phyloP scores from a whole-genome alignment of 1,140 invertebrate species.

The Meloidogyne hapla region DNA sequence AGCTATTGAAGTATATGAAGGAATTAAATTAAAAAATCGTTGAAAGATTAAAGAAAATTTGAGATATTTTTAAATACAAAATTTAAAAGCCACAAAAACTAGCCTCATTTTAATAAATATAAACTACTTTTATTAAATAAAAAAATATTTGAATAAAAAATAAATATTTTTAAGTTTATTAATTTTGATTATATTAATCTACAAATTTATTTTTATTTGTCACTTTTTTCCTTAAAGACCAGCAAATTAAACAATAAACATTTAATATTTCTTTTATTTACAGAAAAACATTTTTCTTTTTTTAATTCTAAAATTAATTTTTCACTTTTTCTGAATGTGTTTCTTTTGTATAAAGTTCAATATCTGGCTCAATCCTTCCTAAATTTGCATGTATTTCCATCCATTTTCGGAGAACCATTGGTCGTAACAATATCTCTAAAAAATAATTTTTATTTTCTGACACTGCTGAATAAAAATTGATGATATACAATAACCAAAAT shows the following conservation, averaged over 20 bases:
- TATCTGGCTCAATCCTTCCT: conserved; percentile 24
- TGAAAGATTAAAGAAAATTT: conserved; percentile 1
- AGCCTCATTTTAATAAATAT: background rate
- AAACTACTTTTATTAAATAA: too few species aligned
- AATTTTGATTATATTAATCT: too few species aligned
- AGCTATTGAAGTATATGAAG: conserved; percentile 26
- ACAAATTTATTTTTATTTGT: too few species aligned
- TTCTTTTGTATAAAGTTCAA: conserved; percentile 27
- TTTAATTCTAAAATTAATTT: background rate
- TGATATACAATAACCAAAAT: too few species aligned
- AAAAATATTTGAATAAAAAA: too few species aligned
- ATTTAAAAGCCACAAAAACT: background rate
- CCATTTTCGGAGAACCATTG: conserved; percentile 38
- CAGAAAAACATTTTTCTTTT: background rate
- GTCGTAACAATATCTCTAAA: conserved; percentile 34
- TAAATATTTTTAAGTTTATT: too few species aligned
- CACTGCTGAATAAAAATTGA: too few species aligned
- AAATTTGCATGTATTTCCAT: conserved; percentile 38
- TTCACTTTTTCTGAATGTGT: conserved; percentile 18
- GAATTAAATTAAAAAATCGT: conserved; percentile 27
- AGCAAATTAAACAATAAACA: too few species aligned
- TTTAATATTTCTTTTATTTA: background rate
- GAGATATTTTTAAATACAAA: background rate
- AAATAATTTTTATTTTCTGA: background rate
- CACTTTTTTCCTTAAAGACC: too few species aligned